Evolutionary conservation across 2,888 invertebrate species (phyloP), one percentile per base, ranked within the genome.

Genomic region (Andrena chrysosceles): DNA sequence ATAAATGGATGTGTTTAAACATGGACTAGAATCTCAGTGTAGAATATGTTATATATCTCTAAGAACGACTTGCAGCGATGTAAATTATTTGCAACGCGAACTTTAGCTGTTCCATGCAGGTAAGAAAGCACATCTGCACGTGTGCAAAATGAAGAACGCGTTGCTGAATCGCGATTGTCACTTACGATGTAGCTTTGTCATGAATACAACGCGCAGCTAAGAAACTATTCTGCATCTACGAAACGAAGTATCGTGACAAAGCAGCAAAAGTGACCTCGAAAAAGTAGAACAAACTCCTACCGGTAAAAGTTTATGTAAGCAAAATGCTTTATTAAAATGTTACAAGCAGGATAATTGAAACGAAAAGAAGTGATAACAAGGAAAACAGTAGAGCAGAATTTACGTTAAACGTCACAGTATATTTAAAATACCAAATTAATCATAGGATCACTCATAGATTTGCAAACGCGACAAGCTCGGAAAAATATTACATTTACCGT

Each of bases 221-320:
- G 26, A n/a, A 29, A 68, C 62, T 31, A 67, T 73, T 73, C 54
- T 54, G n/a, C 23, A 48, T 42, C 56, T 62, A 59, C 2, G 23
- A 35, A 62, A 77, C 29, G 52, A 48, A 48, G 7, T 6, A 49
- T 20, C 64, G 10, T 13, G 56, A 48, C 48, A 8, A n/a, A 33
- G 8, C 33, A 23, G 29, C 13, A 42, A 49, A 8, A 20, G 20
- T 42, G 16, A 7, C 20, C 8, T 20, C 20, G 20, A 52, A 20
- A 20, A 20, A 20, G n/a, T 52, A 20, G 52, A 52, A 20, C 42
- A 16, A 42, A 42, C 42, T 42, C 1, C 3, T 42, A 13, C 13
- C 42, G 5, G 42, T 42, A 42, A 42, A 42, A 16, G 16, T 16
- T 42, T 42, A 16, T 16, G 42, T 13, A 16, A 42, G 5, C 42